Base-by-base conservation (phyloP, 1,140 invertebrate genomes). In the Acromyrmex echinatior region DNA sequence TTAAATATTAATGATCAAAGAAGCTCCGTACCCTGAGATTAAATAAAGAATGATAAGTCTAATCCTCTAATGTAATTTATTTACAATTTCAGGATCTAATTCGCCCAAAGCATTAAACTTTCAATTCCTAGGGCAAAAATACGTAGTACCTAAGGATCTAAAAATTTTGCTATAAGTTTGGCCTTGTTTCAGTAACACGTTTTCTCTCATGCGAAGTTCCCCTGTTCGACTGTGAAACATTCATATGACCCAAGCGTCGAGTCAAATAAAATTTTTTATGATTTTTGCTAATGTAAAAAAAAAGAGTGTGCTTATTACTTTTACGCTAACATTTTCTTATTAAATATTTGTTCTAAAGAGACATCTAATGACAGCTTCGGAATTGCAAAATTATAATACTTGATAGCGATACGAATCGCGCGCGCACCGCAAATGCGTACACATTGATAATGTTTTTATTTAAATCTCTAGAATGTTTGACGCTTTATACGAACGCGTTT, bases 241-340 rank as follows among this genome's bases (percentile, higher is more conserved):
- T 86, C 49, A 86, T 60, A 45, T 14, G 51, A 65, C 4, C 45
- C 45, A 31, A n/a, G 31, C 73, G 21, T 35, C 5, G 53, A 0
- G 25, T 5, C 39, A 35, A 51, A 66, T 18, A 39, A 86, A 62
- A 80, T 68, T 81, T 81, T 86, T 70, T n/a, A 82, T 51, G 18
- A 53, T 14, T 31, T 80, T 60, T 2, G 31, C 18, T 31, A 25
- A 86, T 7, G 21, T 5, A 12, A 18, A 58, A 49, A 79, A 25
- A 53, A 25, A 49, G 35, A 7, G 5, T 14, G 3, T n/a, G 65
- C 14, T 78, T 49, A 66, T 81, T 81, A 82, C 74, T 76, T 62
- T 35, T n/a, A 9, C 25, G 9, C n/a, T 18, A 76, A 31, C 16
- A 62, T 21, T 62, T 21, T 60, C 12, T 25, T 6, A 14, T 60